Base-by-base conservation (phyloP, 2,113 vertebrate genomes). In the Paracanthobrama guichenoti region DNA sequence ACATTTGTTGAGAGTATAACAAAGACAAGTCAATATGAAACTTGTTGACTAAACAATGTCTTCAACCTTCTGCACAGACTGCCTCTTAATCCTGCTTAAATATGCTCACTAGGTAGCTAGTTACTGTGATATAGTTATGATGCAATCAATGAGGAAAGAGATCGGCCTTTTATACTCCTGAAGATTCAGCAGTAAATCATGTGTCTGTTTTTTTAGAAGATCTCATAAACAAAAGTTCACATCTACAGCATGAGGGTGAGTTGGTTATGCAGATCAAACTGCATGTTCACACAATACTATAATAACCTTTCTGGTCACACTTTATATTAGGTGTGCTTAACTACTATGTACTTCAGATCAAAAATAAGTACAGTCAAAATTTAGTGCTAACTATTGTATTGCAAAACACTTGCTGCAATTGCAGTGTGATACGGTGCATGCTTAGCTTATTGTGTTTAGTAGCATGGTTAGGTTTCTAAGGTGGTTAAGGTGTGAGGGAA, bases 181-280 rank as follows among this genome's bases (percentile, higher is more conserved):
- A 57, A 57, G 64, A 69, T 62, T 85, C 46, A 7, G 50, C 60
- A 62, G 69, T 83, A 81, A 83, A 85, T 85, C 66, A 85, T 59
- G 53, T 24, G 50, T 50, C 66, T 69, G 74, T 85, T 88, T n/a
- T n/a, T 87, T 85, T 83, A 88, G 75, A 60, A 74, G 57, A 77
- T 53, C 80, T 87, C 69, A n/a, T 22, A 26, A 60, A 81, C 59
- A 81, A 42, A 18, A 44, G 44, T 60, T 81, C 78, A 80, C 57
- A 24, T 16, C 31, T 11, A 59, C 50, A 79, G n/a, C 39, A 46
- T 14, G 69, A 72, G 69, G 69, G 11, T 72, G 46, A 75, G 48
- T 31, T 75, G 46, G 73, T 53, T 31, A 28, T 8, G 31, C 46
- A 18, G 24, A 31, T 75, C 9, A 42, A 69, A 69, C 10, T 2